These are phyloP conservation scores for Mus spretus DNA, from an alignment of 2,797 vertebrate genomes.

Conservation along the genomic window DNA sequence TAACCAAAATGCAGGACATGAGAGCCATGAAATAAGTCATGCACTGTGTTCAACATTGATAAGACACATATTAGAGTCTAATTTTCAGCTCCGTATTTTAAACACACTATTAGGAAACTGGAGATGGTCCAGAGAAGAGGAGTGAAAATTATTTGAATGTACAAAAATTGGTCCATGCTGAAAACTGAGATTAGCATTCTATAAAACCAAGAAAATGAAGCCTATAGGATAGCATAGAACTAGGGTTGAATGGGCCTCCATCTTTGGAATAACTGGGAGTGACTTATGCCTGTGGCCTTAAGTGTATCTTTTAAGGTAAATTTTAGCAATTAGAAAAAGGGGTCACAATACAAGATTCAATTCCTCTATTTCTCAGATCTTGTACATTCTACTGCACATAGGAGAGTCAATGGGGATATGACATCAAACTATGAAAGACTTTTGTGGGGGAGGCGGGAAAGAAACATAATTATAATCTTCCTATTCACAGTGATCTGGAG, in stretches of 20 bases:
- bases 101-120: conserved; percentile 53
- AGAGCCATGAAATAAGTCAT: conserved; percentile 45
- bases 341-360: background rate
- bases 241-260: background rate
- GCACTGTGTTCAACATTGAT: conserved; percentile 37
- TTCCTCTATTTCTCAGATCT: background rate
- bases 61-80: conserved; percentile 50
- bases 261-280: background rate
- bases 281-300: background rate
- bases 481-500: background rate
- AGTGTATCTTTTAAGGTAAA: conserved; percentile 8
- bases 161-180: background rate
- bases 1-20: background rate
- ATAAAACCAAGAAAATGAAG: background rate
- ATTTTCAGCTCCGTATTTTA: conserved; percentile 75
- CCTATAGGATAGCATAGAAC: background rate
- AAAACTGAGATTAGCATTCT: conserved; percentile 9
- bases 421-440: background rate
- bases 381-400: background rate
- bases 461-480: background rate
- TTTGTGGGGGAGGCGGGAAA: background rate
- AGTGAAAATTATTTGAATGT: conserved; percentile 41
- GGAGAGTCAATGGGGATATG: background rate
- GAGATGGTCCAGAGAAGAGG: conserved; percentile 48
- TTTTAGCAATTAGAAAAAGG: conserved; percentile 1